Evolutionary conservation across 1,140 invertebrate genomes (phyloP), one percentile per base, ranked within the genome.

Genomic region (Odontomachus brunneus): DNA sequence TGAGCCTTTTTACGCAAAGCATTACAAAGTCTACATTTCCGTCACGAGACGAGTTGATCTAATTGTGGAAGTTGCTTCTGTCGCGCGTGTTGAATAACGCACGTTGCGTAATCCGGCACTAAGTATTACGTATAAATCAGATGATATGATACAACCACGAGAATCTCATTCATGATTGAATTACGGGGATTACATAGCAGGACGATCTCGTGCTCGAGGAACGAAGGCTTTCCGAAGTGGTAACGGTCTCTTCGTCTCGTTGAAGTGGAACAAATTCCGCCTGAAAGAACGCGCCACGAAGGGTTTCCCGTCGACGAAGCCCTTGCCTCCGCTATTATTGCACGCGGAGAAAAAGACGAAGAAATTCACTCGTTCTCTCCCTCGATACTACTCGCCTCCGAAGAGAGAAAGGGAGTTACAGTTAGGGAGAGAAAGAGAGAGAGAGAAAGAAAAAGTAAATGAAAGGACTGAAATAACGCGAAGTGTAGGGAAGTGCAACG

Each of bases 161-260:
- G 66, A 55, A 76, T 76, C 44, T 57, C 29, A 69, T 57, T 78
- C 53, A 3, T 78, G 33, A 78, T 78, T 44, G 33, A 57, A 33
- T 78, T 69, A 55, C 17, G 33, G 33, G 14, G 17, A 67, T 78
- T 78, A 55, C 65, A 44, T 44, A 26, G 22, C 66, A 38, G 44
- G 26, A 15, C 14, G 62, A 74, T 74, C 60, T 44, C 38, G 38
- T 7, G 38, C 51, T 60, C 55, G 22, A 78, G 62, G n/a, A 33
- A 69, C 69, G 69, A 78, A 29, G 63, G 63, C n/a, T 24, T 59
- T 80, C 33, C 33, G 17, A 80, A 71, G 75, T 80, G 55, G 65
- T 71, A 71, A 80, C 65, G 65, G 75, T 71, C 65, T 80, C 57
- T 80, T 24, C 65, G 65, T 65, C 75, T 71, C 75, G 33, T 80